phyloP scores from a whole-genome alignment of 2,797 vertebrate genomes.

The Myotis findleyi region DNA sequence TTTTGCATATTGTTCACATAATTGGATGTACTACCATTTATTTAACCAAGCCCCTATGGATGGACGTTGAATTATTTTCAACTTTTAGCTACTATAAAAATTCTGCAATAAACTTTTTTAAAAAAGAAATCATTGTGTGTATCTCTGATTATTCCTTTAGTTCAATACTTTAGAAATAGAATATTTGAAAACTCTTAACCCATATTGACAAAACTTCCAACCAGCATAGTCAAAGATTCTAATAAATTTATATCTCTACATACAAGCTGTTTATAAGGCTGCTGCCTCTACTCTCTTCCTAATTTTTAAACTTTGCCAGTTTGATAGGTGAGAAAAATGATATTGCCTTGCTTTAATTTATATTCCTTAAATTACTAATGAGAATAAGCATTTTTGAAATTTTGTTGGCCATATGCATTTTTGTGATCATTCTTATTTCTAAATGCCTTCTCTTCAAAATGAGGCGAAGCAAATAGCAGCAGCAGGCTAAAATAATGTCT shows the following conservation, averaged over 20 bases:
- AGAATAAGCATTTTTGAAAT: conserved; percentile 46
- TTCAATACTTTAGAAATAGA: not conserved
- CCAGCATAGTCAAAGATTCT: not conserved
- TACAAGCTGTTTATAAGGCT: conserved; percentile 26
- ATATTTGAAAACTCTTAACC: conserved; percentile 48
- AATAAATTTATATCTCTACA: not conserved
- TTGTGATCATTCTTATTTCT: conserved; percentile 48
- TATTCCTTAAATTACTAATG: conserved; percentile 52
- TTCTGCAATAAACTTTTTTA: not conserved
- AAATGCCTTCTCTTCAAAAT: conserved; percentile 58
- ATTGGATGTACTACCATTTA: not conserved
- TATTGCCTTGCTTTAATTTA: conserved; percentile 54
- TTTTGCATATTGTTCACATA: not conserved
- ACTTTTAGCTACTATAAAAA: conserved; percentile 8
- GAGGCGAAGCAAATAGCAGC: not conserved
- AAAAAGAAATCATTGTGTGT: not conserved
- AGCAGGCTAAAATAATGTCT: not conserved
- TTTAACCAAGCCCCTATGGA: not conserved
- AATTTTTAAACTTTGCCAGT: conserved; percentile 47
- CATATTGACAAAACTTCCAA: conserved; percentile 10
- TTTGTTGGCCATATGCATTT: not conserved
- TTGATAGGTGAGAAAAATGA: conserved; percentile 54
- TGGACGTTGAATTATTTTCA: conserved; percentile 29
- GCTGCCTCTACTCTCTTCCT: not conserved
- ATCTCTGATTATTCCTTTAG: conserved; percentile 27